phyloP scores from a whole-genome alignment of 2,888 invertebrate genomes.

The Emesis furor region DNA sequence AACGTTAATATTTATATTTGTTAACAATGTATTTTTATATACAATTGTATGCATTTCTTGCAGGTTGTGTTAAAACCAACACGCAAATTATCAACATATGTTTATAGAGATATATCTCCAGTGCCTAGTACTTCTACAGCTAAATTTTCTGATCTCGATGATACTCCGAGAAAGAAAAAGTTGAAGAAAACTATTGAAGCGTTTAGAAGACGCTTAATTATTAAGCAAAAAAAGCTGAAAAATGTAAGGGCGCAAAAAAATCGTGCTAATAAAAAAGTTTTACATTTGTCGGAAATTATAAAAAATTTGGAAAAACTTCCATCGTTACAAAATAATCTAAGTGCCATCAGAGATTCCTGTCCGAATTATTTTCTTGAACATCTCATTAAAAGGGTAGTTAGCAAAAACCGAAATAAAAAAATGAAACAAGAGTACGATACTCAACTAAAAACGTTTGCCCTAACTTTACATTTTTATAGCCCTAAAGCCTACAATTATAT shows the following conservation, averaged over 20 bases:
- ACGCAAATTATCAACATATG: neutral
- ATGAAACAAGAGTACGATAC: neutral
- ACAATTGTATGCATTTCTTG: neutral
- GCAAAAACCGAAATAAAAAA: neutral
- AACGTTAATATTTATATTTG: too few relatives aligned
- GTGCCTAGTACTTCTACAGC: neutral
- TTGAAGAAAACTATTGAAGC: neutral
- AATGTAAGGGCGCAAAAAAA: neutral
- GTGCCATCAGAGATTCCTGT: neutral
- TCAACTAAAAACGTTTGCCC: neutral
- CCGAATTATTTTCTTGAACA: neutral
- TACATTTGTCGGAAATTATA: neutral
- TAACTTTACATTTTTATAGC: neutral
- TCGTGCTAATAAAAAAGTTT: neutral
- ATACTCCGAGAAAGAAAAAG: neutral
- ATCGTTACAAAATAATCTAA: neutral
- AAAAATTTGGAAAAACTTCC: neutral
- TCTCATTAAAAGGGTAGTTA: neutral
- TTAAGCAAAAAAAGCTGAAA: neutral
- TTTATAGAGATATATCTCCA: conserved; percentile 1
- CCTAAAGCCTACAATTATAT: neutral
- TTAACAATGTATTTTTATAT: too few relatives aligned
- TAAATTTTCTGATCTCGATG: neutral
- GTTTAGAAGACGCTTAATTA: neutral
- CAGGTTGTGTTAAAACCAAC: neutral